These are phyloP conservation scores for Anoplolepis gracilipes DNA, from an alignment of 1,140 invertebrate genomes.

Conservation along the genomic window DNA sequence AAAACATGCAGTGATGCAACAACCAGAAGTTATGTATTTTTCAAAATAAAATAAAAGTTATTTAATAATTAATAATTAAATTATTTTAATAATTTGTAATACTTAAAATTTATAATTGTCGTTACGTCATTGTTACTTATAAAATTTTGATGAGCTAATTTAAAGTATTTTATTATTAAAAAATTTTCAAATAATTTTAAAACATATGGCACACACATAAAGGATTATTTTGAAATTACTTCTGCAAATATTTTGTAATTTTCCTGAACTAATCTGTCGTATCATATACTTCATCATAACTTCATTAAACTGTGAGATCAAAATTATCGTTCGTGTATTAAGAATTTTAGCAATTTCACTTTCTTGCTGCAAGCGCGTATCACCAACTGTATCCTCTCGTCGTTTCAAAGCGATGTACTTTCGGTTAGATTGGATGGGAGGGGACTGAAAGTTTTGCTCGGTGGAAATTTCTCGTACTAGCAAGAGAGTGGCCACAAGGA, in stretches of 20 bases:
- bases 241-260: not conserved
- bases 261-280: not conserved
- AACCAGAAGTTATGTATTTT: not conserved
- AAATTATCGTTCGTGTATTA: not conserved
- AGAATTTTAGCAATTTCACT: not conserved
- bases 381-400: slow-evolving; percentile 14
- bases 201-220: not conserved
- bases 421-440: slow-evolving; percentile 4
- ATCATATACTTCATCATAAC: not conserved
- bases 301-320: not conserved
- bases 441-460: slow-evolving; percentile 9
- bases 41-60: not conserved
- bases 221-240: no score
- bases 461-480: slow-evolving; percentile 52
- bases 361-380: not conserved
- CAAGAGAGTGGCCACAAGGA: not conserved
- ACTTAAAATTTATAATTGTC: no score
- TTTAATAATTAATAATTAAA: not conserved
- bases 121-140: not conserved
- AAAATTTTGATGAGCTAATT: not conserved
- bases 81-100: not conserved
- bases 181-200: not conserved
- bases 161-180: not conserved
- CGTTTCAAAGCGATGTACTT: slow-evolving; percentile 27
- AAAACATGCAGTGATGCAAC: not conserved